Evolutionary conservation across 1,140 invertebrate species (phyloP).

Genomic region (Galleria mellonella): DNA sequence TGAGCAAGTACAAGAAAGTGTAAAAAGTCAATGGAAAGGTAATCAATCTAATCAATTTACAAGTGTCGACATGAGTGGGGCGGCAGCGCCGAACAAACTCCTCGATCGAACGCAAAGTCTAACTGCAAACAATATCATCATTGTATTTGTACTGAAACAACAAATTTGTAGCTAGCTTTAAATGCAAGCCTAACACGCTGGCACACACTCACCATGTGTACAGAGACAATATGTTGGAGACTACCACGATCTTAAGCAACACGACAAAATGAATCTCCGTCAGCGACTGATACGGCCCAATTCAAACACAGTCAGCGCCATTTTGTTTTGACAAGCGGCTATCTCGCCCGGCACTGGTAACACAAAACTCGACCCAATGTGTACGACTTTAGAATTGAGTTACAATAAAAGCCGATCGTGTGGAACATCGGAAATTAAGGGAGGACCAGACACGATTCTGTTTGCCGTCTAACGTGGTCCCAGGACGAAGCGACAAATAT

Average conservation of each 20-base stretch:
- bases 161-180: conserved; percentile 72
- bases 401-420: conserved; percentile 12
- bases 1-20: not conserved
- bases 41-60: conserved; percentile 51
- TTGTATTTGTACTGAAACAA: conserved; percentile 71
- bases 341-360: conserved; percentile 24
- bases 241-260: conserved; percentile 69
- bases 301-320: conserved; percentile 71
- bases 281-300: conserved; percentile 71
- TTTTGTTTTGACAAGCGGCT: conserved; percentile 71
- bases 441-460: conserved; percentile 71
- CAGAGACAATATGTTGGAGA: conserved; percentile 69
- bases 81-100: conserved; percentile 50
- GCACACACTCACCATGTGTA: conserved; percentile 67
- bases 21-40: conserved; percentile 1
- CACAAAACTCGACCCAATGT: conserved; percentile 36
- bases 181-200: conserved; percentile 63
- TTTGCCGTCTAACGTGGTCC: conserved; percentile 72
- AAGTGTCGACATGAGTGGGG: conserved; percentile 45
- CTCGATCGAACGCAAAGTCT: conserved; percentile 65
- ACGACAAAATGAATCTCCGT: conserved; percentile 72
- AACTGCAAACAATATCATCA: conserved; percentile 71
- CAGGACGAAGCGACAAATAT: conserved; percentile 73
- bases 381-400: conserved; percentile 20
- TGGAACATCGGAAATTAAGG: conserved; percentile 73